phyloP scores from a whole-genome alignment of 2,113 vertebrate species.

The Pachypanchax playfairii region DNA sequence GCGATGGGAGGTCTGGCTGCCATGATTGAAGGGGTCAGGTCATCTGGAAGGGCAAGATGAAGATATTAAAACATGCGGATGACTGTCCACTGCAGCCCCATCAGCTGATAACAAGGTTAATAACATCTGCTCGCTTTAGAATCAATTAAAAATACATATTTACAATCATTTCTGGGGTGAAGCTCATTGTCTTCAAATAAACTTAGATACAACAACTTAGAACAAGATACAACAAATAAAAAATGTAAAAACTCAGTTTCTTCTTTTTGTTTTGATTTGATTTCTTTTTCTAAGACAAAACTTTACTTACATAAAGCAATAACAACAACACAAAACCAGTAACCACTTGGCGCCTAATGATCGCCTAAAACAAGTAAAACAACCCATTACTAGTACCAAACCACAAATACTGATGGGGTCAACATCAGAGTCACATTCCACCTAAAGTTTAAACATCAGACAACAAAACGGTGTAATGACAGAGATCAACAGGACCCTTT shows the following conservation, averaged over 20 bases:
- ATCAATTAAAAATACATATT: too few species aligned
- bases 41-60: conserved; percentile 60
- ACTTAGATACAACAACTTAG: too few species aligned
- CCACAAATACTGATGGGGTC: conserved; percentile 2
- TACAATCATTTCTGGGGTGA: too few species aligned
- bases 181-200: too few species aligned
- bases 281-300: too few species aligned
- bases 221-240: too few species aligned
- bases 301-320: not conserved
- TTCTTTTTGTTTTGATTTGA: too few species aligned
- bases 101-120: too few species aligned
- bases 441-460: too few species aligned
- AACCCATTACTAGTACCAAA: conserved; percentile 4
- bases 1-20: conserved; percentile 84
- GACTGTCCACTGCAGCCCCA: too few species aligned
- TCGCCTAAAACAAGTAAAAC: conserved; percentile 6
- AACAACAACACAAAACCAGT: not conserved
- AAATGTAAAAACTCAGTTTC: too few species aligned
- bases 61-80: not conserved
- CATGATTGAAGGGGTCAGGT: conserved; percentile 77
- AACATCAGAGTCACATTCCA: conserved; percentile 34
- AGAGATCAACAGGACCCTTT: conserved; percentile 44
- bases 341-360: not conserved
- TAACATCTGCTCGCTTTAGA: too few species aligned
- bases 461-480: conserved; percentile 63